Evolutionary conservation across 2,888 invertebrate genomes (phyloP), one percentile per base, ranked within the genome.

Genomic region (Apocheima hispidaria): DNA sequence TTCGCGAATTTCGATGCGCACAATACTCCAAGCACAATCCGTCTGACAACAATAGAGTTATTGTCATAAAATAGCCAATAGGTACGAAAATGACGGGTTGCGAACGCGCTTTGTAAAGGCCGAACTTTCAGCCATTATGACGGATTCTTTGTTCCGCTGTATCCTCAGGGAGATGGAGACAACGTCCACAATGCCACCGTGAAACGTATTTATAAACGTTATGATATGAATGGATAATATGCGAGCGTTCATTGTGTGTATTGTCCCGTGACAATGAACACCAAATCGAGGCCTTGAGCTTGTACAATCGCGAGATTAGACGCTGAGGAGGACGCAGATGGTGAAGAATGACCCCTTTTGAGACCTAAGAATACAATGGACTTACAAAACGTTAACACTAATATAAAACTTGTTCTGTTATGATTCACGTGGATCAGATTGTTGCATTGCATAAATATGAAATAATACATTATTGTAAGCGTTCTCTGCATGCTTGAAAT

Each of bases 61-160:
- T 92, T 92, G 90, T 92, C 85, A 83, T 89, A 92, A 91, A 89
- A 92, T 92, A 90, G 91, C 91, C 92, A 90, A 91, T 92, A 90
- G 88, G 86, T 88, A 88, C 82, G 85, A 90, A 92, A 90, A 92
- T 92, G 90, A 91, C 90, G 88, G 92, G 92, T 92, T 91, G 86
- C 81, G 79, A 81, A 74, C 74, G 69, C 81, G 81, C 86, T 86
- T 89, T 89, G 88, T 87, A 72, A 76, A 74, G 78, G 79, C 77
- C 82, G 82, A 83, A 86, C 80, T 88, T 87, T 85, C 78, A 82
- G 84, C 83, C 81, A 86, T 89, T 88, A 88, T 88, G 86, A 84
- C 78, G 77, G 74, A 82, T 79, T 84, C 89, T 88, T 92, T 92
- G 91, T 92, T 84, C 81, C 73, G 60, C 54, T 71, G 80, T 87